phyloP scores from a whole-genome alignment of 2,888 invertebrate species.

The Andrena dorsata region DNA sequence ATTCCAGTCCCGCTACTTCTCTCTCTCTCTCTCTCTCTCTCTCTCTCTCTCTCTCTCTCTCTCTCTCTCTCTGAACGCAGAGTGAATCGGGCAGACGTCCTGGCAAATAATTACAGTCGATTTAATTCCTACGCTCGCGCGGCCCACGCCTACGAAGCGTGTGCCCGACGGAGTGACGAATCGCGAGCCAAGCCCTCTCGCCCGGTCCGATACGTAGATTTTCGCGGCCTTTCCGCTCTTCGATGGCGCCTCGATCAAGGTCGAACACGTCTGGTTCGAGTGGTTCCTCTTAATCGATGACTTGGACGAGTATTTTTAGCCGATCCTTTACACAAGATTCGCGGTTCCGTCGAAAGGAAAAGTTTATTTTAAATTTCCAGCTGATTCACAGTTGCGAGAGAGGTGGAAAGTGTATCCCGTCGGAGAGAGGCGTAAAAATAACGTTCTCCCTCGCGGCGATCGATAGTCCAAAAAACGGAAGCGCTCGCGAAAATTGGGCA shows the following conservation, averaged over 20 bases:
- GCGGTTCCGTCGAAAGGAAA: background rate
- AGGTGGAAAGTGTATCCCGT: background rate
- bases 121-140: conserved; percentile 35
- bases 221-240: no score
- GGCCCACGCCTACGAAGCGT: conserved; percentile 32
- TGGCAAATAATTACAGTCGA: conserved; percentile 41
- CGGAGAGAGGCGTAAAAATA: background rate
- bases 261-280: no score
- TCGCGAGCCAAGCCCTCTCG: conserved; percentile 41
- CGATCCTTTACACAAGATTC: background rate
- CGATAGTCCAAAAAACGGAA: conserved; percentile 49
- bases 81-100: conserved; percentile 13
- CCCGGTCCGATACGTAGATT: background rate
- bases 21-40: no score
- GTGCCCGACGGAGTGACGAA: conserved; percentile 39
- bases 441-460: conserved; percentile 4
- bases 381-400: background rate
- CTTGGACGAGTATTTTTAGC: conserved; percentile 7
- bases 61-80: no score
- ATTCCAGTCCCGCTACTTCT: no score
- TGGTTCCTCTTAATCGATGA: no score
- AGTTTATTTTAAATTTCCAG: background rate
- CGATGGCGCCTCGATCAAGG: no score
- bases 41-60: no score
- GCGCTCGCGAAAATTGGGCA: conserved; percentile 44